These are phyloP conservation scores for Cinara cedri DNA, from an alignment of 2,888 invertebrate species.

Conservation along the genomic window DNA sequence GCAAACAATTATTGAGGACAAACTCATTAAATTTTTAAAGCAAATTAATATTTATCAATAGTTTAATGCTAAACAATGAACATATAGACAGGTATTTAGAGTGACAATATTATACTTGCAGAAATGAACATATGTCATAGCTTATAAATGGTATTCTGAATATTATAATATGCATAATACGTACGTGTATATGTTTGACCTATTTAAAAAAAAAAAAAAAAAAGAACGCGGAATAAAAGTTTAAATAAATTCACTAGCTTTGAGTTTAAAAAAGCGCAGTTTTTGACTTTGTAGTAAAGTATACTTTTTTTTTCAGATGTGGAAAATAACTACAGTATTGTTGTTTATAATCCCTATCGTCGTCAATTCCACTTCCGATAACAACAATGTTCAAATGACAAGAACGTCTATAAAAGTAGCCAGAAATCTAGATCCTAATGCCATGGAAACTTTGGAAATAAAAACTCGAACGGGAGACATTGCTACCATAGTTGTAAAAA, in stretches of 20 bases:
- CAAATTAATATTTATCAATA: slow-evolving; percentile 26
- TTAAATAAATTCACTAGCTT: too few relatives aligned
- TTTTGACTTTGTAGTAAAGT: too few relatives aligned
- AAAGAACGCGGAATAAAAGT: neutral
- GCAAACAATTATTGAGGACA: slow-evolving; percentile 13
- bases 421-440: slow-evolving; percentile 76
- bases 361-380: neutral
- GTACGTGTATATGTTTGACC: slow-evolving; percentile 10
- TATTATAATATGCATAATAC: neutral
- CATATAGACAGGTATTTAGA: neutral
- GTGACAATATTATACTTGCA: slow-evolving; percentile 7
- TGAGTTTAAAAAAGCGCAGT: too few relatives aligned
- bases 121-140: slow-evolving; percentile 26
- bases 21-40: slow-evolving; percentile 8
- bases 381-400: slow-evolving; percentile 59
- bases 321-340: slow-evolving; percentile 20
- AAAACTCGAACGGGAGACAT: slow-evolving; percentile 77
- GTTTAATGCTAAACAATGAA: neutral
- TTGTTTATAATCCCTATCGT: slow-evolving; percentile 26
- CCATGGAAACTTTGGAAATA: slow-evolving; percentile 78
- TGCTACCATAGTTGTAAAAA: slow-evolving; percentile 78
- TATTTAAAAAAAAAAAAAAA: neutral
- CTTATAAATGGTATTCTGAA: neutral
- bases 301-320: slow-evolving; percentile 33
- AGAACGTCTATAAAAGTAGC: slow-evolving; percentile 61